A percentile compares a stretch with the other conserved stretches of the same genome.
These are phyloP conservation scores for Latheticus oryzae DNA, from an alignment of 2,888 invertebrate species.

Conservation along the genomic window DNA sequence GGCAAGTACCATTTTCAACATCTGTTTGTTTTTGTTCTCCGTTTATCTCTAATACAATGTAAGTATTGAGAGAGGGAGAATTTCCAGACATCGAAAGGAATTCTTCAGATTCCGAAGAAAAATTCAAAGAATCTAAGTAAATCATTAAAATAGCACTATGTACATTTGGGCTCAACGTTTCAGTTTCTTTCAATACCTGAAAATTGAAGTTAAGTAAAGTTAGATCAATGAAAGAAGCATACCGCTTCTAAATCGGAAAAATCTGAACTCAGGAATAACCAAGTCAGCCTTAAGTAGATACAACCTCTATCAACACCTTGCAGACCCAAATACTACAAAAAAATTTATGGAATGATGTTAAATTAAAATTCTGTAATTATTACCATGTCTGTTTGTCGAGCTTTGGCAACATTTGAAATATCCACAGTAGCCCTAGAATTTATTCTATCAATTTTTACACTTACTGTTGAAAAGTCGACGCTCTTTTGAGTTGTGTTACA, in stretches of 20 bases:
- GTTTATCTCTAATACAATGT: slow-evolving; percentile 81
- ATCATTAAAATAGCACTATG: slow-evolving; percentile 82
- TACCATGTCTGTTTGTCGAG: slow-evolving; percentile 73
- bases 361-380: slow-evolving; percentile 54
- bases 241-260: slow-evolving; percentile 79
- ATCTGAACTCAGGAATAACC: slow-evolving; percentile 84
- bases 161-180: slow-evolving; percentile 69
- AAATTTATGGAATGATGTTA: slow-evolving; percentile 29
- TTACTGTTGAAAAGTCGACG: too few species aligned
- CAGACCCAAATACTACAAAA: slow-evolving; percentile 59
- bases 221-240: slow-evolving; percentile 58
- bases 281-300: slow-evolving; percentile 87
- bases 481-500: too few species aligned
- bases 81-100: too few species aligned
- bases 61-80: slow-evolving; percentile 91
- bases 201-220: slow-evolving; percentile 46
- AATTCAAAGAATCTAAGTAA: slow-evolving; percentile 91
- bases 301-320: slow-evolving; percentile 95
- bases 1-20: slow-evolving; percentile 82
- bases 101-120: slow-evolving; percentile 67
- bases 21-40: slow-evolving; percentile 78
- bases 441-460: too few species aligned
- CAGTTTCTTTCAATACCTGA: slow-evolving; percentile 79
- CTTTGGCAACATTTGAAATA: slow-evolving; percentile 74
- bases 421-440: slow-evolving; percentile 76